Evolutionary conservation across 2,888 invertebrate genomes (phyloP), one percentile per base, ranked within the genome.

Genomic region (Panzeria rudis): DNA sequence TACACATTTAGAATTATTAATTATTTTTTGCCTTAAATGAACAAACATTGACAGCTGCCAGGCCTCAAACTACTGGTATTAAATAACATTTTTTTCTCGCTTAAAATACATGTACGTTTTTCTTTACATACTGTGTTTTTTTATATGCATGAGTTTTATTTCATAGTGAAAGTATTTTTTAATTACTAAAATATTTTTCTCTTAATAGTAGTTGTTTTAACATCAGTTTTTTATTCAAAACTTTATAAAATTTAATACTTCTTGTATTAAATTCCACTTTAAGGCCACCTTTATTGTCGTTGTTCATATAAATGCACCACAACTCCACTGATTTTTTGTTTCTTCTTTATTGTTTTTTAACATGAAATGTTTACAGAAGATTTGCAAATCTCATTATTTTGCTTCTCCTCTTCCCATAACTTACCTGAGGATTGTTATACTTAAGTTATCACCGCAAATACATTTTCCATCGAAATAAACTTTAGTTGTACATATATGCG

Each of bases 1-100:
- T 61, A 84, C 84, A 17, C 79, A 66, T 35, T 59, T 62, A 66
- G 79, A 84, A 84, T 84, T 76, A 66, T 76, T 84, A 84, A 84
- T 84, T 80, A 66, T 29, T 11, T 73, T 64, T 23, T 72, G 32
- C 35, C 23, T 71, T 32, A 41, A 71, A 54, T 47, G 41, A 71
- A 62, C 54, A 79, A 79, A 71, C 41, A 50, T 25, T 29, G 13
- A 54, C 54, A 76, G 44, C 29, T 44, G 9, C 8, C 62, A 75
- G 9, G 52, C 56, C 29, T 52, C 13, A 59, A 25, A 29, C 44
- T 23, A 20, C 41, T 17, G 5, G 44, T 25, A 35, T 68, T 59
- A 41, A 68, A 59, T 59, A 68, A 77, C 15, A 25, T 9, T 17
- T 47, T 23, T 61, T 17, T 17, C n/a, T 3, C 38, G 25, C 61